These are phyloP conservation scores for Stigmatopora nigra DNA, from an alignment of 2,113 vertebrate genomes.

Conservation along the genomic window DNA sequence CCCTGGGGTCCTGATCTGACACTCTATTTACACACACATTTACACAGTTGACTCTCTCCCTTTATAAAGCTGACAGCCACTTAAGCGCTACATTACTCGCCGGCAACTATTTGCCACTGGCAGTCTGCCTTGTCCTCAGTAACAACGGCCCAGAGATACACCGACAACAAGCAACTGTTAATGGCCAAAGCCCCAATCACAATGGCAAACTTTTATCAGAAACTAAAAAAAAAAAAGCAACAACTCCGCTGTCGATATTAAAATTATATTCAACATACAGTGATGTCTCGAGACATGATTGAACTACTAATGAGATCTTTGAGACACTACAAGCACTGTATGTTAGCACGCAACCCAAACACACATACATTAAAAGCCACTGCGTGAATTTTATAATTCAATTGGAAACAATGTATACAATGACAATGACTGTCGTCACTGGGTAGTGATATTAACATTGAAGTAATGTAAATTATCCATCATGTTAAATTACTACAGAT, in stretches of 20 bases:
- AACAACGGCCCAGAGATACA: constrained; percentile 48
- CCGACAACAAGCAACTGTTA: constrained; percentile 32
- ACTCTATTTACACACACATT: constrained; percentile 72
- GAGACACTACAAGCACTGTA: too few species aligned
- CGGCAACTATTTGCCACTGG: constrained; percentile 58
- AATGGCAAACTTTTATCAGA: background rate
- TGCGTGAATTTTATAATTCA: background rate
- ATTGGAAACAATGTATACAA: background rate
- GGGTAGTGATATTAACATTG: background rate
- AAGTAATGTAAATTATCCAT: background rate
- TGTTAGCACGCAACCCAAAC: too few species aligned
- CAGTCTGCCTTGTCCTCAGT: constrained; percentile 55
- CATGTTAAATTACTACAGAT: too few species aligned
- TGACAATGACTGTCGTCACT: background rate
- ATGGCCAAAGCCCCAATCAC: background rate
- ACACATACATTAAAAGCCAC: too few species aligned
- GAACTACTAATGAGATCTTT: too few species aligned
- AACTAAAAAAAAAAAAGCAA: background rate
- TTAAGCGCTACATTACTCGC: constrained; percentile 69
- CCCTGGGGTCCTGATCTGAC: constrained; percentile 69
- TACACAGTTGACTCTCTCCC: constrained; percentile 63
- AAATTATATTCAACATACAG: background rate
- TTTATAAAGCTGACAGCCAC: constrained; percentile 70
- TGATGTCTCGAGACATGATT: too few species aligned
- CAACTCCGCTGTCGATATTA: background rate